A percentile compares a stretch with the other conserved stretches of the same genome.
Conservation (phyloP, 2,888 invertebrate species). For the Magallana nippona region DNA sequence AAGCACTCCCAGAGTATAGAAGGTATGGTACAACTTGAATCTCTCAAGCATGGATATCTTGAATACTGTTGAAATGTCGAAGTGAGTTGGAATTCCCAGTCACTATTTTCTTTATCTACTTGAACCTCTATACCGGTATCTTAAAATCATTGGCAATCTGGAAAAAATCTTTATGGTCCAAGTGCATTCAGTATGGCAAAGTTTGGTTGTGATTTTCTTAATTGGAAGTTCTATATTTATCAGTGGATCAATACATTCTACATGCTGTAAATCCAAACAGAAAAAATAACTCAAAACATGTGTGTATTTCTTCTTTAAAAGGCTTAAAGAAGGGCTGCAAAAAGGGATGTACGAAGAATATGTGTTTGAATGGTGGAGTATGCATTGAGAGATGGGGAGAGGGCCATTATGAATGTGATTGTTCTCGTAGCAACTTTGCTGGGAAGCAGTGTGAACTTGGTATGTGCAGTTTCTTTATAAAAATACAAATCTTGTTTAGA, state of each 20-base stretch:
- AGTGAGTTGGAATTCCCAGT: too few species aligned
- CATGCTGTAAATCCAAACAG: not conserved
- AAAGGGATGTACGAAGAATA: slow-evolving; percentile 66
- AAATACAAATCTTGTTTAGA: too few species aligned
- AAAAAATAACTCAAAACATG: not conserved
- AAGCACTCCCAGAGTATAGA: not conserved
- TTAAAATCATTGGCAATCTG: too few species aligned
- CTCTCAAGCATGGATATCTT: too few species aligned
- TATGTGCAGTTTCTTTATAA: slow-evolving; percentile 47
- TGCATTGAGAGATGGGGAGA: slow-evolving; percentile 71
- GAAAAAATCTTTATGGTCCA: too few species aligned
- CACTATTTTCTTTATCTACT: too few species aligned
- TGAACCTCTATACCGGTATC: too few species aligned
- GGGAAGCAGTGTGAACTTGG: slow-evolving; percentile 70
- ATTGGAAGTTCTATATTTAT: too few species aligned
- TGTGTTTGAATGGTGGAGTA: slow-evolving; percentile 68
- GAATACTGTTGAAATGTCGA: too few species aligned
- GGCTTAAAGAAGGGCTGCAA: slow-evolving; percentile 65
- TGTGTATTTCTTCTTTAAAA: slow-evolving; percentile 25
- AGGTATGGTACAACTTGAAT: not conserved
- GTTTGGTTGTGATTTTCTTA: too few species aligned
- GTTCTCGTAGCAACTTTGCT: slow-evolving; percentile 66
- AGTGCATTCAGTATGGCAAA: too few species aligned
- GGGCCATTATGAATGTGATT: slow-evolving; percentile 68
- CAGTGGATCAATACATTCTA: not conserved